Conservation (phyloP, 1,140 invertebrate genomes). For the Triops longicaudatus region DNA sequence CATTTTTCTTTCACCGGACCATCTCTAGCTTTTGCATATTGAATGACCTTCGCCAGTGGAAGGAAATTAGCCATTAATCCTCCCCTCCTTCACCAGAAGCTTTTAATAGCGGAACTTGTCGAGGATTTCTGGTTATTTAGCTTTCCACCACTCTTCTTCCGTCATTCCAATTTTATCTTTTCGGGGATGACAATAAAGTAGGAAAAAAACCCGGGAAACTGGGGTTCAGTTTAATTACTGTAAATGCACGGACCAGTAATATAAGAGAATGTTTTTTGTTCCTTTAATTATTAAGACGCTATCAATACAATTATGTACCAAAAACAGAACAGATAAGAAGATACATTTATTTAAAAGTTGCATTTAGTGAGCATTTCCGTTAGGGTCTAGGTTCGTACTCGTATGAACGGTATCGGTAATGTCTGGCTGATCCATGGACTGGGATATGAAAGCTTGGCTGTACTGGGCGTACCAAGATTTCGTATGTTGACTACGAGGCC, state of each 20-base stretch:
- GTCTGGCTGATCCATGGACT: slow-evolving; percentile 27
- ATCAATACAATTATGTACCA: neutral
- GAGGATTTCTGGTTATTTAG: no score
- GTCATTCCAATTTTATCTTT: neutral
- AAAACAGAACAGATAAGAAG: neutral
- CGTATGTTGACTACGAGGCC: slow-evolving; percentile 18
- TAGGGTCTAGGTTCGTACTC: neutral
- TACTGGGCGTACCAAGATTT: slow-evolving; percentile 31
- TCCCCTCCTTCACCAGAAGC: neutral
- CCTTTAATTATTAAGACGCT: neutral
- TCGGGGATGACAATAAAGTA: neutral
- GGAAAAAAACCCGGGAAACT: neutral
- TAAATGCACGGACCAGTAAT: neutral
- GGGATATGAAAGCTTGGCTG: slow-evolving; percentile 31
- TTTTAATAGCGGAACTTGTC: neutral
- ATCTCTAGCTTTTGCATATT: neutral
- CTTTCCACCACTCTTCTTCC: no score
- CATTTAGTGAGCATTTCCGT: neutral
- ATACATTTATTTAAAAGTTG: neutral
- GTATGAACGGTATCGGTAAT: neutral
- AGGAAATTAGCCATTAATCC: neutral
- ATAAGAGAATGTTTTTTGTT: no score
- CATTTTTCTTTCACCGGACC: neutral
- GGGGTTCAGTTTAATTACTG: neutral
- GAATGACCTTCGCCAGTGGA: neutral